Percentiles rank a stretch among this genome's conserved stretches.
Conservation (phyloP, 1,140 invertebrate genomes). For the Drosophila truncata region DNA sequence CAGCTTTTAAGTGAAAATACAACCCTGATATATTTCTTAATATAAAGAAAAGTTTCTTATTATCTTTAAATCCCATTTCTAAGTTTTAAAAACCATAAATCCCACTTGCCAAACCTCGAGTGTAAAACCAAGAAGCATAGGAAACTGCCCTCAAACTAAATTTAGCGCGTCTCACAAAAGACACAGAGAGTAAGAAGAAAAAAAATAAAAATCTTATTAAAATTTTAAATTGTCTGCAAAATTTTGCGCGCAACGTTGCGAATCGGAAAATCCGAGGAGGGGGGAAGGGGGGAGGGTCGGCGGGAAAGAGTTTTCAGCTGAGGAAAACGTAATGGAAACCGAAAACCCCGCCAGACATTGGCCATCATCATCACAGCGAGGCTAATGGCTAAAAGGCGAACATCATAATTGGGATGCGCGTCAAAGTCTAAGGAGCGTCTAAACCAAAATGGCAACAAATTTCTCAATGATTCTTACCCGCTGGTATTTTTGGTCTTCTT, state of each 20-base stretch:
- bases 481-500: slow-evolving; percentile 28
- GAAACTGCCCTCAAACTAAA: slow-evolving; percentile 55
- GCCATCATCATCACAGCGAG: slow-evolving; percentile 29
- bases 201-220: slow-evolving; percentile 67
- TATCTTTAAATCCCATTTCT: background rate
- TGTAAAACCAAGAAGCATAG: slow-evolving; percentile 41
- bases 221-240: slow-evolving; percentile 81
- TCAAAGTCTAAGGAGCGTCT: slow-evolving; percentile 75
- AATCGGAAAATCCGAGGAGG: slow-evolving; percentile 13
- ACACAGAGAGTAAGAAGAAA: background rate
- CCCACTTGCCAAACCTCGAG: background rate
- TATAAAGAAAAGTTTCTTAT: background rate
- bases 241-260: slow-evolving; percentile 71
- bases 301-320: slow-evolving; percentile 3
- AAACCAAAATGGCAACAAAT: slow-evolving; percentile 76
- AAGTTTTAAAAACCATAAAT: background rate
- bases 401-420: slow-evolving; percentile 44
- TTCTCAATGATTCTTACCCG: slow-evolving; percentile 21
- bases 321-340: slow-evolving; percentile 72
- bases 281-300: background rate
- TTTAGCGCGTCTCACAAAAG: slow-evolving; percentile 50
- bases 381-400: slow-evolving; percentile 3
- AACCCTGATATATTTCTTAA: background rate
- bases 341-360: slow-evolving; percentile 61
- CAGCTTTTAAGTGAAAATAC: background rate